Conservation (phyloP, 2,113 vertebrate species). For the Macroglossus sobrinus region DNA sequence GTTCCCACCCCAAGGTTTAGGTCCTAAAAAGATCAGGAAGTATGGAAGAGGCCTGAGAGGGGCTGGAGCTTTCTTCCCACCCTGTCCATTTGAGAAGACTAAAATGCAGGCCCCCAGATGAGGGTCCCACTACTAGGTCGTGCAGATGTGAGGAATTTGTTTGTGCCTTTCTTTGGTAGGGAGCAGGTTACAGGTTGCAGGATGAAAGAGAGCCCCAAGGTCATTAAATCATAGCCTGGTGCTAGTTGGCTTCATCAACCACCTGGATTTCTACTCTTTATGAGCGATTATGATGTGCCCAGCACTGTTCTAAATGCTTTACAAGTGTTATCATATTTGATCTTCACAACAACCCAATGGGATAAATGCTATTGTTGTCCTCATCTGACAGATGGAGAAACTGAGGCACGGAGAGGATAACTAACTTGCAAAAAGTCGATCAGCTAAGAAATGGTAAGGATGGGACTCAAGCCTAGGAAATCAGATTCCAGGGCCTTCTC, state of each 20-base stretch:
- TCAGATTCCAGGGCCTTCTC: not conserved
- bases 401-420: not conserved
- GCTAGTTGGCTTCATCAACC: not conserved
- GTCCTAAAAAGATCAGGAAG: not conserved
- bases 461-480: not conserved
- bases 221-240: not conserved
- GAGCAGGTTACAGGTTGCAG: not conserved
- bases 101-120: not conserved
- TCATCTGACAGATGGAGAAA: not conserved
- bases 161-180: not conserved
- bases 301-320: not conserved
- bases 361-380: no score
- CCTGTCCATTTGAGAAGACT: not conserved
- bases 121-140: not conserved
- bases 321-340: not conserved
- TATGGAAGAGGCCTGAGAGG: not conserved
- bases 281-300: fast-evolving
- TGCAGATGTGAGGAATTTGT: not conserved
- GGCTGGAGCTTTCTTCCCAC: not conserved
- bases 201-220: not conserved
- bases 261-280: not conserved
- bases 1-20: not conserved
- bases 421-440: not conserved
- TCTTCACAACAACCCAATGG: not conserved
- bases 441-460: not conserved